These are phyloP conservation scores for Micrastur ruficollis DNA, from an alignment of 2,797 vertebrate genomes.

Conservation along the genomic window DNA sequence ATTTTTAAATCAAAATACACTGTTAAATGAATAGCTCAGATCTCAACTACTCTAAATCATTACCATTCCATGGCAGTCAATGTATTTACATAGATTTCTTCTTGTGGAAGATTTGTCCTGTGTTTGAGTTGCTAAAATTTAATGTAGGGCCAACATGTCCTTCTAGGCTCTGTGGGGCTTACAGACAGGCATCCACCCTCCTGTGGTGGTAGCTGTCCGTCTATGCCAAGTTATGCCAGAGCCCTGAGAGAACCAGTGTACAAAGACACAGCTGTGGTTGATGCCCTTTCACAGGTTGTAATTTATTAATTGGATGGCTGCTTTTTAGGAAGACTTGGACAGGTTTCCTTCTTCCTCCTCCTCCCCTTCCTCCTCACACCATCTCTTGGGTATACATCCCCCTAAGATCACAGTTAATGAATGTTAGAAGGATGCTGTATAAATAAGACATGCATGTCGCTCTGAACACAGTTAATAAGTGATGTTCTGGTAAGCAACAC, in stretches of 20 bases:
- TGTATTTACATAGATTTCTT: background rate
- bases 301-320: background rate
- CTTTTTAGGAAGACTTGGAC: background rate
- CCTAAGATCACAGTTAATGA: background rate
- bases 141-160: background rate
- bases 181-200: background rate
- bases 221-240: background rate
- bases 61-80: background rate
- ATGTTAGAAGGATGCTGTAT: background rate
- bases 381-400: background rate
- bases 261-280: background rate
- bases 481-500: background rate
- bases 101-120: background rate
- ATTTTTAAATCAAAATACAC: conserved; percentile 4
- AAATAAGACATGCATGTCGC: fast-evolving
- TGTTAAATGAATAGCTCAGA: background rate
- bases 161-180: background rate
- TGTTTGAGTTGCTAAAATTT: background rate
- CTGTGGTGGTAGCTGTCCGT: background rate
- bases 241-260: background rate
- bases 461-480: background rate
- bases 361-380: background rate
- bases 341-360: background rate
- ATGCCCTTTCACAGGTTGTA: background rate
- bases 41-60: background rate